Conservation (phyloP, 2,113 vertebrate species). For the Arvicanthis niloticus region DNA sequence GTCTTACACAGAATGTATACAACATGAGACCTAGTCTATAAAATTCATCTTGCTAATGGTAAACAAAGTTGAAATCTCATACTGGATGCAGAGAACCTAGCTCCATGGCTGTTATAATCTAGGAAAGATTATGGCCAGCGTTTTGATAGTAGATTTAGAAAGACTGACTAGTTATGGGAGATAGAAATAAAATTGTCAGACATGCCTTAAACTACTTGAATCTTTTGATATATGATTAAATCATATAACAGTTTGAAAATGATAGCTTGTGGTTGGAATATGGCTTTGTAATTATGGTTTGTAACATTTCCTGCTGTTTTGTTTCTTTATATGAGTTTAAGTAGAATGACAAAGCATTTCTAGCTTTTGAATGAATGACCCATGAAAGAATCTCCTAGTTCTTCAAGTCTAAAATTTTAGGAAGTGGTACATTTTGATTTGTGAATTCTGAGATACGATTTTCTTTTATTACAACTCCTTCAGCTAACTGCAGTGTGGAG, state of each 20-base stretch:
- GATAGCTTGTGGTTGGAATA: not conserved
- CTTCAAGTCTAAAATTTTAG: conserved; percentile 63
- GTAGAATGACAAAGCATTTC: not conserved
- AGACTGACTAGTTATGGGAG: not conserved
- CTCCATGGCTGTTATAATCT: not conserved
- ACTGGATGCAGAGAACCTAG: not conserved
- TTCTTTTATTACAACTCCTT: not conserved
- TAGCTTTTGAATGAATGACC: not conserved
- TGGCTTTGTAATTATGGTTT: conserved; percentile 31
- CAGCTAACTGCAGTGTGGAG: conserved; percentile 3
- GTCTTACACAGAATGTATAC: not conserved
- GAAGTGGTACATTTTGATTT: conserved; percentile 39
- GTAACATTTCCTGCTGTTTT: conserved; percentile 41
- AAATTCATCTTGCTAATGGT: not conserved
- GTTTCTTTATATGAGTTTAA: conserved; percentile 58
- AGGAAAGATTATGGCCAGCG: not conserved
- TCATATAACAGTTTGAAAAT: conserved; percentile 33
- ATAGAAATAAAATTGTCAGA: not conserved
- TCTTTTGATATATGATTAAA: conserved; percentile 31
- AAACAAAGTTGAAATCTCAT: conserved; percentile 2
- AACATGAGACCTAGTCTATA: conserved; percentile 4
- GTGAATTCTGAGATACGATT: not conserved
- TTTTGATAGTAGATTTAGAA: conserved; percentile 15
- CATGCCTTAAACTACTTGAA: conserved; percentile 33
- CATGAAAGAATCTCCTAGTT: not conserved